Conservation (phyloP, 2,797 vertebrate species). For the Hirundo rustica region DNA sequence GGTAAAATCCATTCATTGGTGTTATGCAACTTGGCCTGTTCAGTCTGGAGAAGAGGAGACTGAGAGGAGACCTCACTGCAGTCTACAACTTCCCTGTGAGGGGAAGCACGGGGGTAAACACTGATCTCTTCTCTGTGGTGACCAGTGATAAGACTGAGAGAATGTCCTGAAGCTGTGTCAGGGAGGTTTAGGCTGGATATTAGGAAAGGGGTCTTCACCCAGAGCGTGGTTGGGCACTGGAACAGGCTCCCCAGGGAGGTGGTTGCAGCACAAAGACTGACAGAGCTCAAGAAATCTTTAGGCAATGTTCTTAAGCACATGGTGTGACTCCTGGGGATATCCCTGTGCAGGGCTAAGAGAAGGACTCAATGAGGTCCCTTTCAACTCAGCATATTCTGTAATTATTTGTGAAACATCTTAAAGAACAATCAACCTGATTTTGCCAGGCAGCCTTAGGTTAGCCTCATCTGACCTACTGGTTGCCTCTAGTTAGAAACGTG, state of each 20-base stretch:
- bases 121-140: neutral
- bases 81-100: neutral
- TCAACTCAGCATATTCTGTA: neutral
- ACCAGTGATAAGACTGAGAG: neutral
- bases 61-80: neutral
- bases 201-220: neutral
- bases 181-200: neutral
- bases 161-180: neutral
- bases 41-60: neutral
- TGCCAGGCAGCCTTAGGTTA: neutral
- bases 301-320: neutral
- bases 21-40: neutral
- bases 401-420: neutral
- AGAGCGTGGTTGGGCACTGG: neutral
- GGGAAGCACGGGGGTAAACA: neutral
- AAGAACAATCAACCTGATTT: neutral
- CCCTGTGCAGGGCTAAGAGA: neutral
- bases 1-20: neutral
- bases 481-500: neutral
- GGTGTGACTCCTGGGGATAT: too few relatives aligned
- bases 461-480: neutral
- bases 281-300: neutral
- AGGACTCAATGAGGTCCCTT: neutral
- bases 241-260: neutral
- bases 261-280: neutral